Evolutionary conservation across 2,113 vertebrate genomes (phyloP).

Genomic region (Coptodon bakossiorum): DNA sequence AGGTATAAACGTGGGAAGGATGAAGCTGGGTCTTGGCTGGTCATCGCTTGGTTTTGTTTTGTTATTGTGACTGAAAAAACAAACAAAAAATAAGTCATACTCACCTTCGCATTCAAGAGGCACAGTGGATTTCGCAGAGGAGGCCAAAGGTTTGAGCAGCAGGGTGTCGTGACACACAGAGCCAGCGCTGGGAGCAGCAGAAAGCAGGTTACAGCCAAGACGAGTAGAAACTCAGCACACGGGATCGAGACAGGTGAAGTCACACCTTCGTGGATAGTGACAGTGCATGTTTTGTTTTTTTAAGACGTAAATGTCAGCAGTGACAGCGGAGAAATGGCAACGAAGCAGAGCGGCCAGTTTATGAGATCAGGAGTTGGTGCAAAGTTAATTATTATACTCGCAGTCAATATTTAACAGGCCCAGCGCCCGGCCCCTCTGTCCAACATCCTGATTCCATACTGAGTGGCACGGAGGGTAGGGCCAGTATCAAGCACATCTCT

Average conservation of each 20-base stretch:
- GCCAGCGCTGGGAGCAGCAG: neutral
- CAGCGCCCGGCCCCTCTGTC: slow-evolving; percentile 67
- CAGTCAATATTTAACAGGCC: slow-evolving; percentile 76
- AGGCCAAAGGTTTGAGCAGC: slow-evolving; percentile 47
- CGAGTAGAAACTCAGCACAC: neutral
- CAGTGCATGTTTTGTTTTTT: neutral
- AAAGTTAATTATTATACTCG: slow-evolving; percentile 75
- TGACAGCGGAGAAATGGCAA: slow-evolving; percentile 49
- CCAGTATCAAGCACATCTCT: slow-evolving; percentile 42
- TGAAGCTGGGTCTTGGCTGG: neutral
- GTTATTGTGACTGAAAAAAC: neutral
- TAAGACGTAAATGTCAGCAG: slow-evolving; percentile 16
- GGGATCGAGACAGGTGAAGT: neutral
- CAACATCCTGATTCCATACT: slow-evolving; percentile 73
- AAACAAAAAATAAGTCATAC: neutral
- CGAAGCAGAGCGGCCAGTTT: slow-evolving; percentile 60
- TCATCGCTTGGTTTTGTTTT: neutral
- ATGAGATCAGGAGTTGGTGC: slow-evolving; percentile 62
- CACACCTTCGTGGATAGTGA: neutral
- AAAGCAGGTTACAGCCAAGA: neutral
- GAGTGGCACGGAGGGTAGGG: slow-evolving; percentile 54
- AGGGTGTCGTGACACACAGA: neutral
- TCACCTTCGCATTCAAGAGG: slow-evolving; percentile 37
- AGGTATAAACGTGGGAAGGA: neutral
- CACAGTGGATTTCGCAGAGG: neutral